Base-by-base conservation (phyloP, 1,140 invertebrate species). In the Megalopta genalis region DNA sequence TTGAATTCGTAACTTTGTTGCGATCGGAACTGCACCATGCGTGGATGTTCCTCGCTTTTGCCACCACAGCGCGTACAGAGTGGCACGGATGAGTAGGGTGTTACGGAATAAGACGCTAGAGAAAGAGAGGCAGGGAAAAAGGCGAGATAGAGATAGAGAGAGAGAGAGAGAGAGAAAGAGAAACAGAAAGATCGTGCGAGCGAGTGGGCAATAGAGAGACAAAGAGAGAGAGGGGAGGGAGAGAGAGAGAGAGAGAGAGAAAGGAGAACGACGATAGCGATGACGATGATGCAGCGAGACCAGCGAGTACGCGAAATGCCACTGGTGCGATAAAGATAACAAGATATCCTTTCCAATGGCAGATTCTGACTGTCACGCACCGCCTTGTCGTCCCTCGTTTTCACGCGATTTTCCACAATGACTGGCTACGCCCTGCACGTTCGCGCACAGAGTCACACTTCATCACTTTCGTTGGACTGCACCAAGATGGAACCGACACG, bases 261-360 rank as follows among this genome's bases (percentile, higher is more conserved):
- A 62, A 78, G 42, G 42, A 46, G 42, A 67, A 52, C 39, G 62
- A 81, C 32, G 63, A 52, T 52, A 52, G 54, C 54, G n/a, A 75
- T 60, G 68, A 78, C 42, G 68, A 75, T 63, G 68, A 77, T 54
- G 62, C 57, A 77, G 73, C 57, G 63, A 62, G 32, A 67, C 77
- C 65, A 66, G 72, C 68, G 42, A 78, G 63, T 71, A 72, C 75
- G 68, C 67, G 59, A 78, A 81, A 71, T 65, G 16, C 66, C 65
- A 32, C 46, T 68, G 42, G 62, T 32, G 77, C 21, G 72, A 79
- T 68, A 73, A 83, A 71, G 75, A 81, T 67, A 72, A 81, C 73
- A 65, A 79, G 77, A 72, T 74, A 79, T 77, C 79, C 73, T 77
- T 77, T 77, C 65, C 68, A 83, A 85, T 84, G 83, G 82, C 77